These are phyloP conservation scores for Nannoperca obscura DNA, from an alignment of 2,797 vertebrate species.

Conservation along the genomic window DNA sequence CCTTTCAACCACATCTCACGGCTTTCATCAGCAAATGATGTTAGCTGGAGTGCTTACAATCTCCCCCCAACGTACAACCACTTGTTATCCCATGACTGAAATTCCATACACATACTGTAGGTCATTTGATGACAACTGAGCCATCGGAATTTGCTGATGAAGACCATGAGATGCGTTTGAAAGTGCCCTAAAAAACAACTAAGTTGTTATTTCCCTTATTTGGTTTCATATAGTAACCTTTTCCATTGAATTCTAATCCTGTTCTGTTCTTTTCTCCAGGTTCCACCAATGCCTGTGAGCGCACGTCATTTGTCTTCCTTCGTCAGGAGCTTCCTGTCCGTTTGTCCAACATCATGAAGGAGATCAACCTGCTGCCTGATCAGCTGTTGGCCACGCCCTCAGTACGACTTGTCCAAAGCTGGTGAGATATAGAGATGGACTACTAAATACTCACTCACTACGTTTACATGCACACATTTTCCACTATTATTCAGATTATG, in stretches of 20 bases:
- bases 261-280: conserved; percentile 60
- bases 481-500: no score
- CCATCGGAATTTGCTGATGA: neutral
- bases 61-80: neutral
- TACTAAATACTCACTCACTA: neutral
- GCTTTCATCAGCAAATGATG: no score
- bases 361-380: conserved; percentile 92
- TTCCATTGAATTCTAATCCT: neutral
- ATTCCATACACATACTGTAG: neutral
- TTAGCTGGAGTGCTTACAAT: neutral
- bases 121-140: neutral
- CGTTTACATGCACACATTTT: no score
- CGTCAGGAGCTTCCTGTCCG: conserved; percentile 93
- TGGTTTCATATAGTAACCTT: neutral
- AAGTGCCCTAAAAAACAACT: neutral
- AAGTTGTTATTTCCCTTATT: neutral
- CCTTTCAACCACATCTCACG: no score
- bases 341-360: conserved; percentile 94
- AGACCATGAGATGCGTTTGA: neutral
- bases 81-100: no score
- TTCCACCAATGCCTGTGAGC: conserved; percentile 64
- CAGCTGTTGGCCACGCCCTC: conserved; percentile 90
- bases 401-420: conserved; percentile 90
- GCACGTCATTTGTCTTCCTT: conserved; percentile 89
- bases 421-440: conserved; percentile 39